Evolutionary conservation across 2,113 vertebrate species (phyloP).

Genomic region (Nothocercus julius): DNA sequence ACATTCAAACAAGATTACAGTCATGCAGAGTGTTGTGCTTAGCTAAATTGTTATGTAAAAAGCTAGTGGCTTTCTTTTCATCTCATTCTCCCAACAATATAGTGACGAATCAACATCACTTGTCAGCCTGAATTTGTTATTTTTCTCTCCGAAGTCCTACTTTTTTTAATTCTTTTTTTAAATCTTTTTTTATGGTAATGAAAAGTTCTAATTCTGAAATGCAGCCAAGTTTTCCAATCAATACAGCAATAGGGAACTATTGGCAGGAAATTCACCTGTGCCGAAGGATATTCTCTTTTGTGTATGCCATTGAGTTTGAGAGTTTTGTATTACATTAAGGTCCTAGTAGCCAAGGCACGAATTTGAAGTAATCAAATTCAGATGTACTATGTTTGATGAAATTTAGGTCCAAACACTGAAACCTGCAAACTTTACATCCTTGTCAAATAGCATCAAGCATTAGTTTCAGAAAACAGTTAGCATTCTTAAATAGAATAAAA

Average conservation of each 20-base stretch:
- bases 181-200: not conserved
- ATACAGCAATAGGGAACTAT: not conserved
- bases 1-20: conserved; percentile 36
- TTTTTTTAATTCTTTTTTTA: not conserved
- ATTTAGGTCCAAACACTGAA: not conserved
- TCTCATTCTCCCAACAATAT: not conserved
- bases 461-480: not conserved
- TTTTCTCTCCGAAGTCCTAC: not conserved
- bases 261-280: not conserved
- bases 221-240: not conserved
- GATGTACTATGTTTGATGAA: not conserved
- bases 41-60: conserved; percentile 36
- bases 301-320: not conserved
- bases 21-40: conserved; percentile 7
- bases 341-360: not conserved
- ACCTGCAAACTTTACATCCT: not conserved
- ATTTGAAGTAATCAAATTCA: not conserved
- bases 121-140: not conserved
- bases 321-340: not conserved
- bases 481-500: not conserved
- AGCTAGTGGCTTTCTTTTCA: not conserved
- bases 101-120: not conserved
- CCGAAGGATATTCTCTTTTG: not conserved
- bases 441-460: not conserved
- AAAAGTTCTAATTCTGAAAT: not conserved